Conservation (phyloP, 2,888 invertebrate species). For the Drosophila picticornis region DNA sequence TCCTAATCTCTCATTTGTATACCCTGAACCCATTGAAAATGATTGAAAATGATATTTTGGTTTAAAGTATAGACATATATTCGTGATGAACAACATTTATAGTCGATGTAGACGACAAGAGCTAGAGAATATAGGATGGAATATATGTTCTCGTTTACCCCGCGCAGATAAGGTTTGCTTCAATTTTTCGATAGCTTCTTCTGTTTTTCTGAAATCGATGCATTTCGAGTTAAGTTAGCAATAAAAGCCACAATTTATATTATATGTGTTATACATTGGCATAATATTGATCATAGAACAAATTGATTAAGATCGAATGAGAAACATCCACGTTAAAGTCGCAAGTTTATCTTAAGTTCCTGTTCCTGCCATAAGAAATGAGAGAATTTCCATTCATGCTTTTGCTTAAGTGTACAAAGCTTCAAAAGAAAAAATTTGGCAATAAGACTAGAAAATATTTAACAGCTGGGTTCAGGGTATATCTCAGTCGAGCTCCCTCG, state of each 20-base stretch:
- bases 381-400: not conserved
- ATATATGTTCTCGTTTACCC: not conserved
- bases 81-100: not conserved
- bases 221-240: not conserved
- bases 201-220: no score
- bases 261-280: not conserved
- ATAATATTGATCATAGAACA: not conserved
- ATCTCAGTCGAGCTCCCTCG: not conserved
- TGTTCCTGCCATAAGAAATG: not conserved
- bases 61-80: not conserved
- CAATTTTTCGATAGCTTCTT: not conserved
- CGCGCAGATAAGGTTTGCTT: not conserved
- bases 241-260: not conserved
- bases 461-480: no score
- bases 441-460: not conserved
- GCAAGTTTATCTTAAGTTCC: not conserved
- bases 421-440: not conserved
- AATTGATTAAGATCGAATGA: not conserved
- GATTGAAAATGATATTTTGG: not conserved
- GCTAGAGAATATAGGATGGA: not conserved
- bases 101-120: not conserved
- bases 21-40: not conserved
- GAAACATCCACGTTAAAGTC: not conserved
- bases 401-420: no score
- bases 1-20: not conserved